Conservation (phyloP, 2,888 invertebrate genomes). For the Neria commutata region DNA sequence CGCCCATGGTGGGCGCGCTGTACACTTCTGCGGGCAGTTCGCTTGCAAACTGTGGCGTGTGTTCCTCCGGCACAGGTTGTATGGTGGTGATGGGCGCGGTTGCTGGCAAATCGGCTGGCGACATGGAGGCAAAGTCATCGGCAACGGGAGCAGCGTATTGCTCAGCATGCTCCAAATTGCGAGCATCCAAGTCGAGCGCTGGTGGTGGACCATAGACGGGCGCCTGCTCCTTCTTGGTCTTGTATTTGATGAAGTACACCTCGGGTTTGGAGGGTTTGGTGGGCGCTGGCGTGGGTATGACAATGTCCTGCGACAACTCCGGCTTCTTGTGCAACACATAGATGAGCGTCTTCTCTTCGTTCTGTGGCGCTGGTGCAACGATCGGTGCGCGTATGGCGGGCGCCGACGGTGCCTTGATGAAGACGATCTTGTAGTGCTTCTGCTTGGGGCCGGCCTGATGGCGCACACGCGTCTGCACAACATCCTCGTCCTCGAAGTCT, state of each 20-base stretch:
- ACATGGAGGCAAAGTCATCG: constrained; percentile 32
- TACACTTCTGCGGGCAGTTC: constrained; percentile 37
- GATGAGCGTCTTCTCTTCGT: constrained; percentile 86
- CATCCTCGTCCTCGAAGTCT: constrained; percentile 56
- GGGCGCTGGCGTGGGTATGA: constrained; percentile 76
- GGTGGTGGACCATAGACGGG: constrained; percentile 56
- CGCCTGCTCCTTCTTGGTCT: constrained; percentile 60
- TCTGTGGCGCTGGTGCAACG: constrained; percentile 77
- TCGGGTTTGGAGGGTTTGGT: constrained; percentile 87
- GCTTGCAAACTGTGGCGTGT: constrained; percentile 32
- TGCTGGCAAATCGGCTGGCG: constrained; percentile 37
- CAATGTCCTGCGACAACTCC: constrained; percentile 79
- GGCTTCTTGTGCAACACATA: constrained; percentile 88
- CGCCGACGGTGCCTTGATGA: constrained; percentile 86
- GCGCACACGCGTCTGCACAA: constrained; percentile 47
- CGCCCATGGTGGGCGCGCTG: constrained; percentile 39
- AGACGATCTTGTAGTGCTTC: constrained; percentile 89
- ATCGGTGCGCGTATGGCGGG: constrained; percentile 79
- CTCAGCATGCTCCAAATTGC: constrained; percentile 28
- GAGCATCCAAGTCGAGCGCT: constrained; percentile 38
- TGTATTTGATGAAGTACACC: constrained; percentile 76
- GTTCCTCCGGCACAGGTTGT: constrained; percentile 34
- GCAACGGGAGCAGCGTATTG: constrained; percentile 19
- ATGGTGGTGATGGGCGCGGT: constrained; percentile 40
- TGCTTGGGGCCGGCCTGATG: constrained; percentile 69